Evolutionary conservation across 1,140 invertebrate species (phyloP).

Genomic region (Danaus melanippus): DNA sequence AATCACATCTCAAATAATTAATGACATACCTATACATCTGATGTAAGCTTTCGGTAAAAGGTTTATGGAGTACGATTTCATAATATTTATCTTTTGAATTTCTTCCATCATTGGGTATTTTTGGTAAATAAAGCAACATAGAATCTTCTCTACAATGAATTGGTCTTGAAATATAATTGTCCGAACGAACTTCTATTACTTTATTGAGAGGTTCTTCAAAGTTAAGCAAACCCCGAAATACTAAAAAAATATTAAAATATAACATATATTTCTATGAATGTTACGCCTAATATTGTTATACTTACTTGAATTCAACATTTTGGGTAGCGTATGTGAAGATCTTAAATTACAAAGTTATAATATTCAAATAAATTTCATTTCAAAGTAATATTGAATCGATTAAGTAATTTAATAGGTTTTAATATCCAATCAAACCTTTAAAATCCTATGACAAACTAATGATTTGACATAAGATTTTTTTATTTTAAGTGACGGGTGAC

Average conservation of each 20-base stretch:
- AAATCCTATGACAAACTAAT: too few species aligned
- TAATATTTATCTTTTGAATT: conserved; percentile 71
- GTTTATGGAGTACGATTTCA: conserved; percentile 83
- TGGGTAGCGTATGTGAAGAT: conserved; percentile 12
- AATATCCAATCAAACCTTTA: too few species aligned
- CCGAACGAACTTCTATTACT: conserved; percentile 78
- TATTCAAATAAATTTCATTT: too few species aligned
- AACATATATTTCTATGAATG: conserved; percentile 8
- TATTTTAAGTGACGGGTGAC: too few species aligned
- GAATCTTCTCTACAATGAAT: conserved; percentile 79
- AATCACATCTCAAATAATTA: conserved; percentile 7
- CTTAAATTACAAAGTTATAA: background rate
- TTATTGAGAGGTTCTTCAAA: conserved; percentile 72
- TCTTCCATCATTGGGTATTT: conserved; percentile 38
- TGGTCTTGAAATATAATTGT: conserved; percentile 76
- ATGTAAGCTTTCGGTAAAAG: conserved; percentile 76
- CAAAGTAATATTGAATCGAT: too few species aligned
- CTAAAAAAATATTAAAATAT: conserved; percentile 35
- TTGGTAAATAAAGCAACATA: conserved; percentile 78
- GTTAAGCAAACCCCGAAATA: conserved; percentile 67
- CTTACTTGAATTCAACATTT: conserved; percentile 59
- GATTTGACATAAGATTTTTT: too few species aligned
- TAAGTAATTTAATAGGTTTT: too few species aligned
- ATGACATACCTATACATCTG: conserved; percentile 78
- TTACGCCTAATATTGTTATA: conserved; percentile 8